These are phyloP conservation scores for Cephalopachus bancanus DNA, from an alignment of 2,797 vertebrate species.

Conservation along the genomic window DNA sequence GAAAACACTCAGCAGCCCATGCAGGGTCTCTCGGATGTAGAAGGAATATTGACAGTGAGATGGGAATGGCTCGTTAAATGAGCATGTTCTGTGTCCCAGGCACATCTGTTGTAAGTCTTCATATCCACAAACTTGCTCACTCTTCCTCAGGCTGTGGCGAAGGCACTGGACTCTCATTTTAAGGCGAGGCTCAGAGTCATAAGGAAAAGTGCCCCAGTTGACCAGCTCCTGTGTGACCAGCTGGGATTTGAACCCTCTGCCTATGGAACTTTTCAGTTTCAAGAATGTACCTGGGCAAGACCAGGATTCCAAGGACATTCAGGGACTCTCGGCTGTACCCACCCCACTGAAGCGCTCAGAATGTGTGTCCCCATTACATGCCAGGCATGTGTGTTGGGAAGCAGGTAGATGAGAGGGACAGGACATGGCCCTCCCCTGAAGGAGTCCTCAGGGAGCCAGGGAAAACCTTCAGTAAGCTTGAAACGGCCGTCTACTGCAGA, in stretches of 20 bases:
- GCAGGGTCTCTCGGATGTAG: too few relatives aligned
- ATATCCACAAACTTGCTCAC: fast-evolving
- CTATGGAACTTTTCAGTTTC: not conserved
- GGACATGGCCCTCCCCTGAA: not conserved
- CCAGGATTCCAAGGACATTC: not conserved
- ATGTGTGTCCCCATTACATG: not conserved
- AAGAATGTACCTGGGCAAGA: not conserved
- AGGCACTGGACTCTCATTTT: fast-evolving
- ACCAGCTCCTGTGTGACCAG: not conserved
- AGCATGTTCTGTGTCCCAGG: not conserved
- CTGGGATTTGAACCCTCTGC: not conserved
- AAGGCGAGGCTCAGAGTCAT: not conserved
- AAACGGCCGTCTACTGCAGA: fast-evolving
- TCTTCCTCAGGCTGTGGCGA: fast-evolving
- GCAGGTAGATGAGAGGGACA: not conserved
- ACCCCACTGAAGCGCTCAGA: not conserved
- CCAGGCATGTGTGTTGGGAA: not conserved
- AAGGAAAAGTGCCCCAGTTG: not conserved
- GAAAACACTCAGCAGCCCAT: not conserved
- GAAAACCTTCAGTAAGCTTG: too few relatives aligned
- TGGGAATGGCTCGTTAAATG: not conserved
- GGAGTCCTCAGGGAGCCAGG: not conserved
- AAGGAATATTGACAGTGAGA: not conserved
- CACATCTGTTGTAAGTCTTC: not conserved
- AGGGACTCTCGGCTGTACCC: not conserved